phyloP scores from a whole-genome alignment of 2,797 vertebrate genomes.

The Cyprinodon diabolis region DNA sequence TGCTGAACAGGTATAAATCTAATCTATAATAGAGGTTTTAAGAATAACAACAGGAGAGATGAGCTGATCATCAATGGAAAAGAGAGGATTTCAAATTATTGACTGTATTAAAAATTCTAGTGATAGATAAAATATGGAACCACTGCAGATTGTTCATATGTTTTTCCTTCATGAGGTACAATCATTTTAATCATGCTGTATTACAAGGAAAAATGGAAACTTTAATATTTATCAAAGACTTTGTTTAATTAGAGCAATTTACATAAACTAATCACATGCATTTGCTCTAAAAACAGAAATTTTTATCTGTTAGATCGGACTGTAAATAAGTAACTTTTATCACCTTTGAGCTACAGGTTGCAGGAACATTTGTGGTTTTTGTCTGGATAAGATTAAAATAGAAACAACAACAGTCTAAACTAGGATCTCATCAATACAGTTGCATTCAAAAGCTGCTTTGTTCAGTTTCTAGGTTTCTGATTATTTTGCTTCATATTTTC shows the following conservation, averaged over 20 bases:
- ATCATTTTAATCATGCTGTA: neutral
- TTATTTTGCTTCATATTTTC: no score
- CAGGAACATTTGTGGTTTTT: no score
- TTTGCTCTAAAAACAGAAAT: no score
- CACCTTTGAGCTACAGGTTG: no score
- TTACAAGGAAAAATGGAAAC: neutral
- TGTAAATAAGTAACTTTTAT: no score
- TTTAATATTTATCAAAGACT: neutral
- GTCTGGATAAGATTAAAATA: no score
- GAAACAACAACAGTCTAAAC: no score
- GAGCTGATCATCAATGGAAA: conserved; percentile 48
- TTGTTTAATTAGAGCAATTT: neutral
- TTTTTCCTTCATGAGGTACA: neutral
- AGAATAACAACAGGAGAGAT: conserved; percentile 56
- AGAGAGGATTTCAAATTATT: conserved; percentile 9
- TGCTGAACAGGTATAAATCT: conserved; percentile 26
- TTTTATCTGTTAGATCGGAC: no score
- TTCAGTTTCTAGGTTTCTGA: no score
- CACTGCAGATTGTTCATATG: neutral
- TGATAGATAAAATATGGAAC: neutral
- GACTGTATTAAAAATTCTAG: neutral
- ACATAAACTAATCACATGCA: no score
- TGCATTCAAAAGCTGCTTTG: no score
- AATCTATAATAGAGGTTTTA: conserved; percentile 63
- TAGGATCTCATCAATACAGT: no score